Conservation (phyloP, 2,888 invertebrate species). For the Mythimna vitellina region DNA sequence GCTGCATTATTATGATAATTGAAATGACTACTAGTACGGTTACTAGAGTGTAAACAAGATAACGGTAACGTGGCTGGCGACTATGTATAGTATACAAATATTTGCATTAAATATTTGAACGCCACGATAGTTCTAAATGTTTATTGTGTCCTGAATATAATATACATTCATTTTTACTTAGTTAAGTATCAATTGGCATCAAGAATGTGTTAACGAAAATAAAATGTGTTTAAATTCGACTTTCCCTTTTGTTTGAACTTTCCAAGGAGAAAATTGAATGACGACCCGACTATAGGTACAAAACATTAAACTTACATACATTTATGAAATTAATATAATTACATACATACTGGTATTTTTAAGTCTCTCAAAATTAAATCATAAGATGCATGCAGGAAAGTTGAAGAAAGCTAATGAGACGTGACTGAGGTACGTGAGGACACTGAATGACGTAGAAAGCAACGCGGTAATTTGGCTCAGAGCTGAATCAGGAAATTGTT, state of each 20-base stretch:
- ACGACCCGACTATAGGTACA: neutral
- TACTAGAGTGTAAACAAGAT: conserved; percentile 69
- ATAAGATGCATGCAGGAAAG: conserved; percentile 49
- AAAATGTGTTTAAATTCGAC: conserved; percentile 63
- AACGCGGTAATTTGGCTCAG: conserved; percentile 31
- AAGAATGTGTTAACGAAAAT: conserved; percentile 46
- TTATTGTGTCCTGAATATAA: conserved; percentile 30
- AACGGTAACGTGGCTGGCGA: conserved; percentile 66
- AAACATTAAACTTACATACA: conserved; percentile 11
- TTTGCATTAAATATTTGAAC: conserved; percentile 53
- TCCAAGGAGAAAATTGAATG: conserved; percentile 50
- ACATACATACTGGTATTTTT: neutral
- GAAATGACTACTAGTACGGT: conserved; percentile 67
- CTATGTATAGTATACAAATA: conserved; percentile 53
- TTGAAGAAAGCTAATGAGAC: conserved; percentile 43
- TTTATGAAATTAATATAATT: neutral
- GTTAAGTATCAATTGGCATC: conserved; percentile 45
- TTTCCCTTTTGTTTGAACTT: conserved; percentile 72
- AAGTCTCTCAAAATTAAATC: conserved; percentile 21
- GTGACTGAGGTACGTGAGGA: conserved; percentile 45
- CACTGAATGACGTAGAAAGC: conserved; percentile 50
- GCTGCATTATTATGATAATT: conserved; percentile 74
- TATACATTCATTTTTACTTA: conserved; percentile 23
- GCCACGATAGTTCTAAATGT: conserved; percentile 19
- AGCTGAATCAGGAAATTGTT: conserved; percentile 56